Evolutionary conservation across 2,797 vertebrate genomes (phyloP).

Genomic region (Pangasius macronema): DNA sequence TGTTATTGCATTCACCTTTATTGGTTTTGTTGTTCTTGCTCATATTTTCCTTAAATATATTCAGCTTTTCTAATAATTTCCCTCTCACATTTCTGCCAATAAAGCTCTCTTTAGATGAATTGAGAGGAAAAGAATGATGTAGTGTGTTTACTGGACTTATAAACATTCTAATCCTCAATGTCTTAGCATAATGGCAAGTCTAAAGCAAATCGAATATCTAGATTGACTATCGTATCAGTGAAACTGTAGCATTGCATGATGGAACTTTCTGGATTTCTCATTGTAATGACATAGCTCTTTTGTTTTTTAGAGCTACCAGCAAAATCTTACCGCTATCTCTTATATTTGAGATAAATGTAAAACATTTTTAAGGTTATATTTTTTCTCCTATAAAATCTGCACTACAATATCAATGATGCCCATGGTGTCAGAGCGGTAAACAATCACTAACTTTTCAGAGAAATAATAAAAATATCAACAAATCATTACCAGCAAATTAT

Average conservation of each 20-base stretch:
- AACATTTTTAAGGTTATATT: neutral
- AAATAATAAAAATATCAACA: neutral
- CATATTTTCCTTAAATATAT: neutral
- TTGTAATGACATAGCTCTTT: neutral
- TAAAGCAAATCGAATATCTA: neutral
- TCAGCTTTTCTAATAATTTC: neutral
- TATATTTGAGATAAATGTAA: neutral
- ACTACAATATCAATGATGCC: neutral
- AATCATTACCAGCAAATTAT: neutral
- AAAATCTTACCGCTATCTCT: neutral
- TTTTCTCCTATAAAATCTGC: neutral
- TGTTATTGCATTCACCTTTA: neutral
- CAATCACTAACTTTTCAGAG: neutral
- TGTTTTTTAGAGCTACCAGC: neutral
- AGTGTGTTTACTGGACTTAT: neutral
- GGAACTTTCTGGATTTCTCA: neutral
- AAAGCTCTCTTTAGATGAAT: neutral
- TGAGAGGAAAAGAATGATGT: neutral
- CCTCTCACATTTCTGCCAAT: neutral
- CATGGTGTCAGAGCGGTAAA: neutral
- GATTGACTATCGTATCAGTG: neutral
- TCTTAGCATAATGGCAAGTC: neutral
- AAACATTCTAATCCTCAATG: neutral
- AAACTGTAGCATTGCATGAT: neutral
- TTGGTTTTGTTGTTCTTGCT: neutral